Evolutionary conservation across 2,113 vertebrate genomes (phyloP).

Genomic region (Taxidea taxus): DNA sequence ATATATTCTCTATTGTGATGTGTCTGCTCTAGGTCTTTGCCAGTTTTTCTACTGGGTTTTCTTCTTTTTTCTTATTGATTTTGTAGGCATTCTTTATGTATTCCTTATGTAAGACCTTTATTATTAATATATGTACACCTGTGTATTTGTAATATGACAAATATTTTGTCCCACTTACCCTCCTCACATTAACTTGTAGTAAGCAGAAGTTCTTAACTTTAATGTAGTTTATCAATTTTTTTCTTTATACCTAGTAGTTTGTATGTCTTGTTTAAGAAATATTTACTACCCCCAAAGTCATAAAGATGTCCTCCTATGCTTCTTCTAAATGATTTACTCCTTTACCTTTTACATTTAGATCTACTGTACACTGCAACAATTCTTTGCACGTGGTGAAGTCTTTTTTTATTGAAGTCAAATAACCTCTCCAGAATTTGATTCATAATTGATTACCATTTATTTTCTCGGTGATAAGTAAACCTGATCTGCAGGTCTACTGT

Average conservation of each 20-base stretch:
- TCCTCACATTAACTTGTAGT: neutral
- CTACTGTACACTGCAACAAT: neutral
- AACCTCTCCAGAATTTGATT: neutral
- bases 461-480: neutral
- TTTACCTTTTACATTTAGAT: neutral
- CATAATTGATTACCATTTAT: neutral
- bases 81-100: neutral
- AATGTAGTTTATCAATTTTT: neutral
- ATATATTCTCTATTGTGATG: neutral
- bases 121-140: neutral
- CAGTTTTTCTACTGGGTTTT: neutral
- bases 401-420: neutral
- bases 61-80: neutral
- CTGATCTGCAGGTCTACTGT: neutral
- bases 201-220: neutral
- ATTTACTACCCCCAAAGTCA: neutral
- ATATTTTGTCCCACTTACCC: neutral
- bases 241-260: neutral
- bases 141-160: neutral
- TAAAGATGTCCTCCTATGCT: neutral
- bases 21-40: neutral
- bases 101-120: neutral
- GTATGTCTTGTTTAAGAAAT: neutral
- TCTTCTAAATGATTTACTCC: neutral
- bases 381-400: neutral